Evolutionary conservation across 2,797 vertebrate species (phyloP), one percentile per base, ranked within the genome.

Genomic region (Rhinogobio ventralis): DNA sequence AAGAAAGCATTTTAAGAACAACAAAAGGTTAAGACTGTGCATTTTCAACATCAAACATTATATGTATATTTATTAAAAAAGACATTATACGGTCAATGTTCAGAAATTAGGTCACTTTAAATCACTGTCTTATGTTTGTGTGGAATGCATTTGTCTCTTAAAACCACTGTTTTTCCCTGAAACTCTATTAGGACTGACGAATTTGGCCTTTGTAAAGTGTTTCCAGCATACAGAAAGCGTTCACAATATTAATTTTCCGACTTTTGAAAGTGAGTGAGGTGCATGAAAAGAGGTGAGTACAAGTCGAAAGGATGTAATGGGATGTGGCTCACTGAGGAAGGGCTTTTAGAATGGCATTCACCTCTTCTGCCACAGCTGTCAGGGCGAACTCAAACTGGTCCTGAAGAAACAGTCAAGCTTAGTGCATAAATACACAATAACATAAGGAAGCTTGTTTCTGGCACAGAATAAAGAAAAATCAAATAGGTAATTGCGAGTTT

Each of bases 351-450:
- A 99, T 99, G 93, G 97, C 98, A 0, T 99, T 99, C 89, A 99
- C 98, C 89, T 99, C 98, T 91, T 99, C 98, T 0, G 98, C 98
- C 89, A 99, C 98, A 0, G 97, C 98, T 0, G 98, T 99, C 92
- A 99, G 93, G 0, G 98, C 98, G 15, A 99, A 99, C 93, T 99
- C 98, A 94, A 99, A 99, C 95, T 99, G 98, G 92, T 99, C 98
- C 98, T 99, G 88, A 25, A 84, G 2, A 69, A 17, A 57, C 49
- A 53, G 19, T 39, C 55, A 72, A 53, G 57, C 14, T 33, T 1
- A 1, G 5, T 55, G 28, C 72, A 6, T 79, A 49, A 75, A 25
- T 68, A 33, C 5, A 77, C 2, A 20, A 28, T 28, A 15, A 64
- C 60, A 13, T 5, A 25, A 6, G n/a, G n/a, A 62, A 28, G 57